Evolutionary conservation across 2,797 vertebrate genomes (phyloP).

Genomic region (Pseudomugil tenellus): DNA sequence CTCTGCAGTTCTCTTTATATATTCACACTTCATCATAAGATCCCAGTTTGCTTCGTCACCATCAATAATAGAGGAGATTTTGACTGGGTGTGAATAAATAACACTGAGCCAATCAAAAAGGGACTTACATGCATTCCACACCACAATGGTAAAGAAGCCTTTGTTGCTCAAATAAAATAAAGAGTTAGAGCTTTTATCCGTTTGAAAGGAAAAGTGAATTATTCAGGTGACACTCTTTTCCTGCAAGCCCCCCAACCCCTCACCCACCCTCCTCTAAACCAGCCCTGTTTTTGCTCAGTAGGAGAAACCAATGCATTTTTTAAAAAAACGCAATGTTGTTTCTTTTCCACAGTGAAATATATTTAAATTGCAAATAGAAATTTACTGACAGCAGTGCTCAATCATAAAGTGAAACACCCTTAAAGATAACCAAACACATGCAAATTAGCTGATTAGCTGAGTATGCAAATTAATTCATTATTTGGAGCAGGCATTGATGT

Average conservation of each 20-base stretch:
- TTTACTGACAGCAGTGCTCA: constrained; percentile 54
- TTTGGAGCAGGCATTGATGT: constrained; percentile 71
- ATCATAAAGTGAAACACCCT: constrained; percentile 66
- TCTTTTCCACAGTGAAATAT: constrained; percentile 17
- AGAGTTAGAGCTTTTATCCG: constrained; percentile 56
- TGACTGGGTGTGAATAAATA: constrained; percentile 71
- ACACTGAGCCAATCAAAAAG: constrained; percentile 56
- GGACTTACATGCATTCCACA: constrained; percentile 29
- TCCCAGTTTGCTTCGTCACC: constrained; percentile 62
- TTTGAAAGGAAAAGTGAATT: constrained; percentile 73
- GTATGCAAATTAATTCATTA: constrained; percentile 72
- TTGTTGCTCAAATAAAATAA: constrained; percentile 65
- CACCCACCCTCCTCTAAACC: too few relatives aligned
- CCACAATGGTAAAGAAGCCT: constrained; percentile 50
- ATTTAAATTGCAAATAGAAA: constrained; percentile 66
- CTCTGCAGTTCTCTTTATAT: constrained; percentile 48
- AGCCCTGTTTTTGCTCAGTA: constrained; percentile 25
- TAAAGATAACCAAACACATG: constrained; percentile 76
- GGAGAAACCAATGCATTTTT: constrained; percentile 7
- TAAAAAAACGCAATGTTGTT: constrained; percentile 17
- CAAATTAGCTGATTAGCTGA: constrained; percentile 73
- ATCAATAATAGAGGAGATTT: constrained; percentile 75
- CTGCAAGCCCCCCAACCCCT: constrained; percentile 49
- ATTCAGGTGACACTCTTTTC: constrained; percentile 69
- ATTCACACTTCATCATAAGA: constrained; percentile 64